Conservation (phyloP, 2,797 vertebrate genomes). For the Phataginus tetradactyla region DNA sequence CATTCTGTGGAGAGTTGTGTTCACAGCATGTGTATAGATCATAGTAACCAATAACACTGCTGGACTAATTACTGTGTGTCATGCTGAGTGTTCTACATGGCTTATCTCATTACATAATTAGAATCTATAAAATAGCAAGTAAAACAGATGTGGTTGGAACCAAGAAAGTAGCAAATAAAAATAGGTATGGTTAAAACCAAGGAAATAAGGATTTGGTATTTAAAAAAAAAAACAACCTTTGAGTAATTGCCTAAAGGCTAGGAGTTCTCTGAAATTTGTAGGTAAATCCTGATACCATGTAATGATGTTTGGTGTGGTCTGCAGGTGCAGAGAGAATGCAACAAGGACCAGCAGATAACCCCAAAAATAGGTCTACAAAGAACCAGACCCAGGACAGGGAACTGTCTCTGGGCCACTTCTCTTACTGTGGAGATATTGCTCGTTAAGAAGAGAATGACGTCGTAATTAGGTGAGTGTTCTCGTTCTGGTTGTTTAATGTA, state of each 20-base stretch:
- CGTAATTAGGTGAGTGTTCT: background rate
- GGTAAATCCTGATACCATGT: background rate
- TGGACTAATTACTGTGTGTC: background rate
- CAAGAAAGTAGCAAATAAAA: slow-evolving; percentile 55
- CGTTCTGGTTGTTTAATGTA: background rate
- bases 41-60: background rate
- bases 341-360: background rate
- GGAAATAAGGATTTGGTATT: slow-evolving; percentile 26
- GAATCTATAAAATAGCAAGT: slow-evolving; percentile 29
- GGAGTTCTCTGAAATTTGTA: slow-evolving; percentile 12
- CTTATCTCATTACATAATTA: slow-evolving; percentile 44
- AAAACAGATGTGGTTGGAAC: slow-evolving; percentile 54
- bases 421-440: background rate
- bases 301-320: background rate
- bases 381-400: background rate
- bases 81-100: background rate
- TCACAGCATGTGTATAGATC: background rate
- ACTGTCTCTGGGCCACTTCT: background rate
- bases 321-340: background rate
- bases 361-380: background rate
- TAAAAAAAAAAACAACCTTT: slow-evolving; percentile 5
- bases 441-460: background rate
- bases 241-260: background rate
- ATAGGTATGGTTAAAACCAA: slow-evolving; percentile 15
- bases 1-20: background rate